phyloP scores from a whole-genome alignment of 2,113 vertebrate species.

The Balaenoptera acutorostrata region DNA sequence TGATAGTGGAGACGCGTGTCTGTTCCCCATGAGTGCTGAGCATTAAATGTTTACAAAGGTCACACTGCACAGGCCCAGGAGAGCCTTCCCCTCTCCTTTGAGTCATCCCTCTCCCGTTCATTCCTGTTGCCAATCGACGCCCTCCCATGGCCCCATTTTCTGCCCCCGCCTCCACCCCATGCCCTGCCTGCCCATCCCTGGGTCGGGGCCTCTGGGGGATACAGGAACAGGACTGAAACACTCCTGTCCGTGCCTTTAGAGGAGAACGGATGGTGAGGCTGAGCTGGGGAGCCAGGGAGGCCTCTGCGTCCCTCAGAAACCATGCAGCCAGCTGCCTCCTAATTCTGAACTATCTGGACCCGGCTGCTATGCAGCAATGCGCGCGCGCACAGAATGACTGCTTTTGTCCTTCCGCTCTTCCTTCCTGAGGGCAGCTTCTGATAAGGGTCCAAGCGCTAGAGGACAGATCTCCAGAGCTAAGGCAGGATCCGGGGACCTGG shows the following conservation, averaged over 20 bases:
- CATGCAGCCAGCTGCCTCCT: not conserved
- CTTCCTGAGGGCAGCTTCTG: not conserved
- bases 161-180: not conserved
- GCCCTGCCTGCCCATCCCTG: not conserved
- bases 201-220: not conserved
- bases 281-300: not conserved
- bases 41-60: not conserved
- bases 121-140: not conserved
- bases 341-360: not conserved
- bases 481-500: not conserved
- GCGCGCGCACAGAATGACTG: fast-evolving
- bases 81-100: not conserved
- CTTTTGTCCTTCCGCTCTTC: not conserved
- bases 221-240: not conserved
- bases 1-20: not conserved
- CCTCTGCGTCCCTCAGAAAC: not conserved
- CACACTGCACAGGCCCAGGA: not conserved
- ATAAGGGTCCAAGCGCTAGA: not conserved
- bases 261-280: not conserved
- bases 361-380: not conserved
- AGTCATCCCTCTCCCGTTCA: not conserved
- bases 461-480: not conserved
- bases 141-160: not conserved
- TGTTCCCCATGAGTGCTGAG: not conserved
- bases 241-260: not conserved